A percentile compares a stretch with the other conserved stretches of the same genome.
Conservation (phyloP, 2,113 vertebrate genomes). For the Rhinopomastus cyanomelas region DNA sequence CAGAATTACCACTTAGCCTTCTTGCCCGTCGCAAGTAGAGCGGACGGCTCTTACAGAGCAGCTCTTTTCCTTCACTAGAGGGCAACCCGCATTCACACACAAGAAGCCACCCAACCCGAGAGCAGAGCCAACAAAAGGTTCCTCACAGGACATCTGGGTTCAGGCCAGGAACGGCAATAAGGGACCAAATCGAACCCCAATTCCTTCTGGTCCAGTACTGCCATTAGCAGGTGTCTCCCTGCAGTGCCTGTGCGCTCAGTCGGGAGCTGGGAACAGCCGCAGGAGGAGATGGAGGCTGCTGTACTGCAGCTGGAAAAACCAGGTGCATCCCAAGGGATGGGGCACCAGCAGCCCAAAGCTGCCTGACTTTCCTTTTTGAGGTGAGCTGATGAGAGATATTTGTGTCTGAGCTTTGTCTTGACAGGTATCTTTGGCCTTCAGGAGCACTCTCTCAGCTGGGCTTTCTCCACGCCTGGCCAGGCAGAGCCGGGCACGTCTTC, state of each 20-base stretch:
- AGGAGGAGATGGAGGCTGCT: no score
- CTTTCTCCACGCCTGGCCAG: background rate
- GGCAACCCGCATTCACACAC: background rate
- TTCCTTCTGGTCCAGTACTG: background rate
- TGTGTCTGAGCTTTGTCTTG: background rate
- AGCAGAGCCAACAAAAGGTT: background rate
- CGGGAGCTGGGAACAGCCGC: background rate
- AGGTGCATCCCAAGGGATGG: background rate
- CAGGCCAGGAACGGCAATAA: background rate
- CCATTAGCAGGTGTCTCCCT: background rate
- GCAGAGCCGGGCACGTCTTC: background rate
- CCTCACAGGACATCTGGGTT: background rate
- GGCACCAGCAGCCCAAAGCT: background rate
- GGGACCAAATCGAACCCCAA: background rate
- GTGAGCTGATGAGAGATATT: no score
- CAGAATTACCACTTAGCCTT: no score
- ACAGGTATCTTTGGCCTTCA: background rate
- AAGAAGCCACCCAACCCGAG: background rate
- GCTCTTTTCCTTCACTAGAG: constrained; percentile 26
- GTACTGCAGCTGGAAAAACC: background rate
- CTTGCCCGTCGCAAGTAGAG: no score
- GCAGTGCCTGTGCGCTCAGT: background rate
- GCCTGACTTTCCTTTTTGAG: background rate
- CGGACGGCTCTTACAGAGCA: background rate
- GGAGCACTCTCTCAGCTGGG: background rate